A percentile compares a stretch with the other conserved stretches of the same genome.
phyloP scores from a whole-genome alignment of 1,140 invertebrate species.

The Zaprionus africanus region DNA sequence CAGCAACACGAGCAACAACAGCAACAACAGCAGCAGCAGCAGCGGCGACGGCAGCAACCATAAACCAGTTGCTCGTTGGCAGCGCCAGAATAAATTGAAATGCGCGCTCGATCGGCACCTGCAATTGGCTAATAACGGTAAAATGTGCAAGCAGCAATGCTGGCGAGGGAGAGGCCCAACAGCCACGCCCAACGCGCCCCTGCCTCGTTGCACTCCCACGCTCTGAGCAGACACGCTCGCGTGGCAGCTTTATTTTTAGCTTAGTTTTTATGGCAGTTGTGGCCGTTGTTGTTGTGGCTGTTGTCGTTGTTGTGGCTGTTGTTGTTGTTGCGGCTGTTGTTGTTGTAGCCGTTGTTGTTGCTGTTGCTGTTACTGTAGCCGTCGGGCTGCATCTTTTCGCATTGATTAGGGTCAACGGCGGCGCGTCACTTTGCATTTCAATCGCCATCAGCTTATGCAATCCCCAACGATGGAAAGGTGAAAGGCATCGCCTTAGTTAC shows the following conservation, averaged over 20 bases:
- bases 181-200: not conserved
- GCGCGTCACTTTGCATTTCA: slow-evolving; percentile 52
- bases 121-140: slow-evolving; percentile 75
- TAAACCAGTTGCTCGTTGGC: slow-evolving; percentile 56
- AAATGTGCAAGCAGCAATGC: slow-evolving; percentile 48
- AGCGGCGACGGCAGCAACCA: not conserved
- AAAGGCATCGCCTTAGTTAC: slow-evolving; percentile 36
- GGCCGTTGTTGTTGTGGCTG: not conserved
- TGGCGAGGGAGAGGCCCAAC: slow-evolving; percentile 23
- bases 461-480: slow-evolving; percentile 46
- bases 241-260: slow-evolving; percentile 7
- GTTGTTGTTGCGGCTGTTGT: slow-evolving; percentile 3
- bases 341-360: slow-evolving; percentile 11
- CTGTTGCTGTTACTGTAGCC: slow-evolving; percentile 21
- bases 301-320: not conserved
- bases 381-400: slow-evolving; percentile 53
- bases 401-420: slow-evolving; percentile 57
- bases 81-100: slow-evolving; percentile 73
- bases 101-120: slow-evolving; percentile 53
- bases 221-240: not conserved
- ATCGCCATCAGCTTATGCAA: slow-evolving; percentile 49
- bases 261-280: slow-evolving; percentile 1
- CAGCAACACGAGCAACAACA: slow-evolving; percentile 9
- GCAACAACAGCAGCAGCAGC: slow-evolving; percentile 23
- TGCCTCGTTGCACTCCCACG: not conserved